Conservation (phyloP, 2,797 vertebrate species). For the Phylloscopus collybita region DNA sequence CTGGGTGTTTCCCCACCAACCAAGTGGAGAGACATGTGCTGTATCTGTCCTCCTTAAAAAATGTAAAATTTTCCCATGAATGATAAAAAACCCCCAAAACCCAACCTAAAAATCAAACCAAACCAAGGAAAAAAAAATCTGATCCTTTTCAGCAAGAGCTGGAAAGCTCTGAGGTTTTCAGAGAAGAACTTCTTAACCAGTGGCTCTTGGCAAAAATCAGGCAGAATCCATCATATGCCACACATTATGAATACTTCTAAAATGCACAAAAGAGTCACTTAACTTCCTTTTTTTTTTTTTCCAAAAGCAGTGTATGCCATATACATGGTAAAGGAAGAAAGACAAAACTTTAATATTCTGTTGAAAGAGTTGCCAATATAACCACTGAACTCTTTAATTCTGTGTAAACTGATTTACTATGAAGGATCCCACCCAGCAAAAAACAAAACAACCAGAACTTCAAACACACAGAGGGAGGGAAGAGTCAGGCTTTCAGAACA, state of each 20-base stretch:
- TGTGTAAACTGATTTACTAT: constrained; percentile 24
- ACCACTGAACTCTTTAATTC: constrained; percentile 32
- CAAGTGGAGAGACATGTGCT: accelerated
- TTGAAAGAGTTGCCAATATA: constrained; percentile 34
- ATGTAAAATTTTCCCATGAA: background rate
- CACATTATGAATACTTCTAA: background rate
- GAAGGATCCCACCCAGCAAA: constrained; percentile 73
- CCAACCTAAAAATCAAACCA: background rate
- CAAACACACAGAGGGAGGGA: background rate
- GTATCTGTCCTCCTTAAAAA: background rate
- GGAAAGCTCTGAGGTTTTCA: background rate
- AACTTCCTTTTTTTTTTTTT: background rate
- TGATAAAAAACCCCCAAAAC: background rate
- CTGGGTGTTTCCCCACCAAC: background rate
- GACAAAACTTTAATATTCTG: background rate
- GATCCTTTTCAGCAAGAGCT: background rate
- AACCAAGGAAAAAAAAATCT: background rate
- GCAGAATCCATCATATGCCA: background rate
- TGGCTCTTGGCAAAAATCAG: background rate
- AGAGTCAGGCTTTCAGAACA: background rate
- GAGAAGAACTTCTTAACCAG: background rate
- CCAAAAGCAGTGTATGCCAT: background rate
- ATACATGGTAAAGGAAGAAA: background rate
- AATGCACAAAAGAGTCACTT: background rate
- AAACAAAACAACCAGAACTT: constrained; percentile 64